Conservation (phyloP, 1,140 invertebrate species). For the Pseudomyrmex concolor region DNA sequence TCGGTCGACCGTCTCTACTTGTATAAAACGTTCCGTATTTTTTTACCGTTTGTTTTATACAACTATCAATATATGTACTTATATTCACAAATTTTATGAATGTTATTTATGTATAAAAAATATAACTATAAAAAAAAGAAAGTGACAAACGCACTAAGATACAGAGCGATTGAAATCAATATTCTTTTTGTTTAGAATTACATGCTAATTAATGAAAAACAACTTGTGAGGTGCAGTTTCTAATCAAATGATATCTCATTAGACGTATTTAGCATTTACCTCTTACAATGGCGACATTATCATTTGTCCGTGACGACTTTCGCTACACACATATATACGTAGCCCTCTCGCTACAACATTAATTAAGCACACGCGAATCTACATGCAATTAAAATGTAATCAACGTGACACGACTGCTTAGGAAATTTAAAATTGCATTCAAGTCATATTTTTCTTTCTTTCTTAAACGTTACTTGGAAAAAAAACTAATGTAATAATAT, state of each 20-base stretch:
- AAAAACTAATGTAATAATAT: not conserved
- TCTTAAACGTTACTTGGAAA: not conserved
- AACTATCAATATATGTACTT: too few species aligned
- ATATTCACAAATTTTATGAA: too few species aligned
- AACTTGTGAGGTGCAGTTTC: slow-evolving; percentile 25
- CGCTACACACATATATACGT: not conserved
- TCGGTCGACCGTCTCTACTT: not conserved
- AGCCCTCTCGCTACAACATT: slow-evolving; percentile 1
- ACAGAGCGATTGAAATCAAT: not conserved
- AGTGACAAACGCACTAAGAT: too few species aligned
- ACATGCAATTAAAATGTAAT: slow-evolving; percentile 17
- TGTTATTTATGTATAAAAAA: too few species aligned
- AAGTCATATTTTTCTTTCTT: not conserved
- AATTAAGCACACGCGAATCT: slow-evolving; percentile 21
- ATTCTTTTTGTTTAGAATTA: not conserved
- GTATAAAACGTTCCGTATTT: not conserved
- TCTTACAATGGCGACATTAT: slow-evolving; percentile 34
- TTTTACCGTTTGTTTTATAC: too few species aligned
- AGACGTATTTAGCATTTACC: slow-evolving; percentile 33
- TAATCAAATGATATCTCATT: slow-evolving; percentile 47
- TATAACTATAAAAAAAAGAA: too few species aligned
- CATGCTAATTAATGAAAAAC: slow-evolving; percentile 28
- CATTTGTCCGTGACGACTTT: slow-evolving; percentile 25
- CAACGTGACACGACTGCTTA: not conserved
- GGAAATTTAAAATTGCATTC: not conserved